These are phyloP conservation scores for Ctenopoma kingsleyae DNA, from an alignment of 2,797 vertebrate genomes.

Conservation along the genomic window DNA sequence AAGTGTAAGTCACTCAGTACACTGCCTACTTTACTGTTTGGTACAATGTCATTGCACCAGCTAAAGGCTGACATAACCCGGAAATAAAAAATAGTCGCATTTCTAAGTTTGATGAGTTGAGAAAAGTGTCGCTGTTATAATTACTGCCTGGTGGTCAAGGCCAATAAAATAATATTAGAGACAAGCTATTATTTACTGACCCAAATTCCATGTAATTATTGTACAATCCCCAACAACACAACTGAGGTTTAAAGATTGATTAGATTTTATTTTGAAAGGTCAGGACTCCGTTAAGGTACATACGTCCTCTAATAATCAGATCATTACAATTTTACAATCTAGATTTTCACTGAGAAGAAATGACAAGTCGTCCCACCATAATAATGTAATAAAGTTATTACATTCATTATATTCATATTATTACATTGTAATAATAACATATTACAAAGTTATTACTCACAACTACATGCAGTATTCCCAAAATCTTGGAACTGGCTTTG, in stretches of 20 bases:
- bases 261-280: conserved; percentile 65
- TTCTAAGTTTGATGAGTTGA: background rate
- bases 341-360: background rate
- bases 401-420: too few relatives aligned
- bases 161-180: fast-evolving
- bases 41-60: conserved; percentile 74
- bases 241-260: background rate
- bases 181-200: background rate
- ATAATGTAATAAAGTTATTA: background rate
- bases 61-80: conserved; percentile 54
- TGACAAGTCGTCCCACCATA: background rate
- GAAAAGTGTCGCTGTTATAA: background rate
- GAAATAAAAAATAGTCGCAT: conserved; percentile 49
- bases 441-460: too few relatives aligned
- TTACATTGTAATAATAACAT: too few relatives aligned
- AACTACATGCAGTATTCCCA: too few relatives aligned
- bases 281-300: background rate
- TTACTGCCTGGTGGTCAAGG: background rate
- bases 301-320: conserved; percentile 25
- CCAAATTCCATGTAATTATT: fast-evolving
- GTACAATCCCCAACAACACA: background rate
- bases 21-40: conserved; percentile 7
- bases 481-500: background rate
- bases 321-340: background rate
- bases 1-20: background rate